Evolutionary conservation across 2,113 vertebrate genomes (phyloP), one percentile per base, ranked within the genome.

Genomic region (Chascanopsetta lugubris): DNA sequence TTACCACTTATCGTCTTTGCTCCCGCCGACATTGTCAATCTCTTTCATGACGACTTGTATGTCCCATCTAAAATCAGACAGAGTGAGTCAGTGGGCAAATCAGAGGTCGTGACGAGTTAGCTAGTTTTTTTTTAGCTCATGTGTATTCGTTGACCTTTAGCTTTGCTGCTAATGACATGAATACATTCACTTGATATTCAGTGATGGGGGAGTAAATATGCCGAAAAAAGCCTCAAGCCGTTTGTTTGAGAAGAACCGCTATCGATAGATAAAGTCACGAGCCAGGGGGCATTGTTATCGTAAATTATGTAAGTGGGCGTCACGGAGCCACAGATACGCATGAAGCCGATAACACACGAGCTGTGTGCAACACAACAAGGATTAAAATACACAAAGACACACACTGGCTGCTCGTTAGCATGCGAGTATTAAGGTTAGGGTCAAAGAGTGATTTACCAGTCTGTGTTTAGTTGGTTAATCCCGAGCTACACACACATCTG

Each of bases 21-120:
- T 78, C 3, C n/a, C 70, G 24, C 74, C 85, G 65, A 75, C 82
- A 40, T 69, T 72, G 66, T 93, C 89, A 86, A 71, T 75, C 65
- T 90, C 84, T 91, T 90, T 94, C 92, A 93, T 93, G 80, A 69
- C 73, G 70, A 66, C 51, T 63, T 80, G 27, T 74, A 45, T 77
- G 86, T 86, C 64, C 85, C 91, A 91, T 93, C 90, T 91, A 48
- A 18, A 45, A 17, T 0, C 47, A 59, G 67, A 34, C 8, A 45
- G 21, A 55, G 12, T 9, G 8, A 6, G 15, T 4, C 13, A 24
- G 29, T 38, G 26, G n/a, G n/a, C n/a, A 59, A 17, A 22, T 0
- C 21, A 50, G 20, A 27, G 13, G 24, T 38, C 40, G n/a, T 1
- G 8, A 40, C 2, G 11, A 21, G 18, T 45, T 9, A 11, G 18